These are phyloP conservation scores for Dicentrarchus labrax DNA, from an alignment of 2,113 vertebrate genomes.

Conservation along the genomic window DNA sequence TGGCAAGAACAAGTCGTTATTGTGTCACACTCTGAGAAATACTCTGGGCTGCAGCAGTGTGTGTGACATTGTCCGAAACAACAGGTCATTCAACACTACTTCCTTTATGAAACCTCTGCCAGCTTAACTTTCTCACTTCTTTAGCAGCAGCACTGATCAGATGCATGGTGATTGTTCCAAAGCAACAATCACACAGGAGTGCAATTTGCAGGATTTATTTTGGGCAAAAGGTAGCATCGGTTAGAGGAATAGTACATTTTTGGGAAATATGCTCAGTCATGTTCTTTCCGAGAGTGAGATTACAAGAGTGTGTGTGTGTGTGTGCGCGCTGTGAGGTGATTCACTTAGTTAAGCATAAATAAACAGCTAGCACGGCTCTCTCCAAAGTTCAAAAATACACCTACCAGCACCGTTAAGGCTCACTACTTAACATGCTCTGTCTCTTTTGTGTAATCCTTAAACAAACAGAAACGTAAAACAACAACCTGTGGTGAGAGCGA, in stretches of 20 bases:
- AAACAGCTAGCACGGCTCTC: neutral
- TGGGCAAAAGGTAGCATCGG: neutral
- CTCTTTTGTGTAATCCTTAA: neutral
- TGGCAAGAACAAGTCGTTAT: conserved; percentile 76
- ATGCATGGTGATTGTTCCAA: neutral
- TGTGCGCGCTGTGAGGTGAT: no score
- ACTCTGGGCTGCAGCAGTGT: conserved; percentile 43
- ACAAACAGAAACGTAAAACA: neutral
- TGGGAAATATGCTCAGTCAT: neutral
- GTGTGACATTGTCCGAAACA: conserved; percentile 62
- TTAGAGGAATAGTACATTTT: neutral
- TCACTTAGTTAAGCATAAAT: neutral
- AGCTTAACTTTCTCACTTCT: neutral
- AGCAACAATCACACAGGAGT: neutral
- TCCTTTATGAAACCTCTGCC: conserved; percentile 58
- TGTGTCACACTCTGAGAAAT: conserved; percentile 73
- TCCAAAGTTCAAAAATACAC: no score
- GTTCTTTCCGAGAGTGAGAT: neutral
- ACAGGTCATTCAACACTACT: conserved; percentile 59
- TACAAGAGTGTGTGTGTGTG: no score
- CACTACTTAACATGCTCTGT: no score
- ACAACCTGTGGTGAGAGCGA: neutral
- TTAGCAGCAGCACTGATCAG: conserved; percentile 3
- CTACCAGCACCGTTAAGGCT: neutral
- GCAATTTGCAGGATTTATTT: neutral